Evolutionary conservation across 2,888 invertebrate species (phyloP), one percentile per base, ranked within the genome.

Genomic region (Leucozona laternaria): DNA sequence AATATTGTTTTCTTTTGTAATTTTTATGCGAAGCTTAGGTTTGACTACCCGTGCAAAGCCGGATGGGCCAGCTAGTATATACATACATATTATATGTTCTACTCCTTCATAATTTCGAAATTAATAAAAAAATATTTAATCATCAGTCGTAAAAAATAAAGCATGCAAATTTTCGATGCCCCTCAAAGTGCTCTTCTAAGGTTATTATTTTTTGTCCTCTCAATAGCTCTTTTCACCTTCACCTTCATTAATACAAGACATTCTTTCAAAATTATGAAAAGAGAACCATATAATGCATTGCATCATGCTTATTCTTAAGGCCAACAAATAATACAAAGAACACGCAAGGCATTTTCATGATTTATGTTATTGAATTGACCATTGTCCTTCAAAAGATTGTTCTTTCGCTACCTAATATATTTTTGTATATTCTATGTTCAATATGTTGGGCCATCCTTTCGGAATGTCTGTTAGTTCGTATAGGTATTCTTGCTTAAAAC

Each of bases 281-380:
- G 45, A n/a, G 2, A 15, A 53, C 68, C 20, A 40, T 45, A 62
- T 45, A 62, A 62, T 43, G 53, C 48, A 50, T 40, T 73, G n/a
- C 40, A n/a, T 6, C n/a, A n/a, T 43, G n/a, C n/a, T 17, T 17
- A 7, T 40, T 40, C 5, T 17, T 45, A 45, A 45, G 17, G 17
- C 13, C n/a, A n/a, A n/a, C 28, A 48, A 20, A 71, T 15, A 13
- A 40, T 1, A 25, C 50, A 60, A 57, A 62, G 31, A 58, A 6
- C 70, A 81, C 76, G 62, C 71, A 75, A 76, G 43, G 40, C 50
- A 25, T 58, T 71, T 8, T 37, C 60, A 91, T 92, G 92, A 92
- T 92, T 91, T 91, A 92, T 91, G 90, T 91, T 91, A 92, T 91
- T 91, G 91, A 91, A 91, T 91, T 91, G 92, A 91, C 91, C 91